phyloP scores from a whole-genome alignment of 2,888 invertebrate genomes.

The Matsumyia berberina region DNA sequence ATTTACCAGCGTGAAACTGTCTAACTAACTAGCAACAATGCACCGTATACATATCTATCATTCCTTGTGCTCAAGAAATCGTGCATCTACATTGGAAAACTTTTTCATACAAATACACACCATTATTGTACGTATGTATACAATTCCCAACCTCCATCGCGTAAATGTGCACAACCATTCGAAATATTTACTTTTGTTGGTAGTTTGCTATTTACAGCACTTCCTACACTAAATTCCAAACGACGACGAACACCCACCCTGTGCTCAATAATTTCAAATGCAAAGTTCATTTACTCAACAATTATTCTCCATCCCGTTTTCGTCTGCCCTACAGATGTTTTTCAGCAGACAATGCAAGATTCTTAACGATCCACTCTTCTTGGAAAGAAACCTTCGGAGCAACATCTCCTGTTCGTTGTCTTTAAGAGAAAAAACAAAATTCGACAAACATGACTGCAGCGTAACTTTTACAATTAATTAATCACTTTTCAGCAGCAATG shows the following conservation, averaged over 20 bases:
- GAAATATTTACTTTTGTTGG: conserved; percentile 22
- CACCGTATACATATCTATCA: background rate
- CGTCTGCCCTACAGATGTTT: conserved; percentile 11
- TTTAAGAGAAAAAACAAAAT: background rate
- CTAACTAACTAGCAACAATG: conserved; percentile 25
- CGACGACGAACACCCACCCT: conserved; percentile 1
- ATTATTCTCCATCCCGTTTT: conserved; percentile 41
- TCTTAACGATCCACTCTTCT: conserved; percentile 27
- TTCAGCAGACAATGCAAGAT: background rate
- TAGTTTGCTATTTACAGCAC: conserved; percentile 27
- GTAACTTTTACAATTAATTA: conserved; percentile 65
- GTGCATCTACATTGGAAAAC: conserved; percentile 19
- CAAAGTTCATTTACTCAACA: conserved; percentile 56
- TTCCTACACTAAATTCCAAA: background rate
- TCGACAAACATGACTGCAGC: background rate
- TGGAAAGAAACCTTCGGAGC: background rate
- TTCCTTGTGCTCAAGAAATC: background rate
- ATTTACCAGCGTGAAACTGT: conserved; percentile 40
- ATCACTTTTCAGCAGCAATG: conserved; percentile 59
- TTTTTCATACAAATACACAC: background rate
- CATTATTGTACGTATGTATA: background rate
- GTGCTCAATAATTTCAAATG: conserved; percentile 44
- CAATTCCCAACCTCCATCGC: background rate
- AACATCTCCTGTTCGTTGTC: conserved; percentile 5
- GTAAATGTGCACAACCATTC: conserved; percentile 11